Percentiles rank a stretch among this genome's conserved stretches.
phyloP scores from a whole-genome alignment of 2,113 vertebrate species.

The Ramphastos sulfuratus region DNA sequence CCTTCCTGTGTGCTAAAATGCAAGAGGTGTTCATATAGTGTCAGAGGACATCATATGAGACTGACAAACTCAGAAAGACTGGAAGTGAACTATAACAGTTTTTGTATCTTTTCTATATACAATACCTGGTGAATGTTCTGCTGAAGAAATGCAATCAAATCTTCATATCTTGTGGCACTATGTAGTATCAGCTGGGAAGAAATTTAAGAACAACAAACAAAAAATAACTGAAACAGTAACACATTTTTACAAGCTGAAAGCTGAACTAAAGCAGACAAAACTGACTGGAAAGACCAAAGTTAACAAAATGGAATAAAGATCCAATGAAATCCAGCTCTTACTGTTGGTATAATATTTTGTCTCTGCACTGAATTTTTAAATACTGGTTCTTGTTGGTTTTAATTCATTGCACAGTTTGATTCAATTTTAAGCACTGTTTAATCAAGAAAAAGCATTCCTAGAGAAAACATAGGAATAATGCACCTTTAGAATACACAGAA shows the following conservation, averaged over 20 bases:
- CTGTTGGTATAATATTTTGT: background rate
- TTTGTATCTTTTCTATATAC: background rate
- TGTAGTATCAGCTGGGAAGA: conserved; percentile 80
- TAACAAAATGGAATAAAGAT: background rate
- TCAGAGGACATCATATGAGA: background rate
- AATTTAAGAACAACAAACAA: background rate
- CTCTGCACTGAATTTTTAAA: background rate
- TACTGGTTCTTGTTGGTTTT: background rate
- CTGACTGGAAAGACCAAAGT: background rate
- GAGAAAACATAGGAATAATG: background rate
- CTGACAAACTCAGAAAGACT: background rate
- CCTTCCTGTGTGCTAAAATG: background rate
- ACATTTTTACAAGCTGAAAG: background rate
- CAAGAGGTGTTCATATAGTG: accelerated
- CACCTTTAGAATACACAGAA: background rate
- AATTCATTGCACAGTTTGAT: background rate
- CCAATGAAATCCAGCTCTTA: background rate
- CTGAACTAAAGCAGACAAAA: background rate
- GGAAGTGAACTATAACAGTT: background rate
- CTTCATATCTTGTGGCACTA: conserved; percentile 76
- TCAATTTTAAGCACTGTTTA: background rate
- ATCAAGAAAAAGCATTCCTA: background rate
- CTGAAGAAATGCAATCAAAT: conserved; percentile 82
- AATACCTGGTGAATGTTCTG: conserved; percentile 86
- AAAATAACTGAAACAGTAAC: background rate